phyloP scores from a whole-genome alignment of 2,113 vertebrate genomes.

The Eptatretus burgeri region DNA sequence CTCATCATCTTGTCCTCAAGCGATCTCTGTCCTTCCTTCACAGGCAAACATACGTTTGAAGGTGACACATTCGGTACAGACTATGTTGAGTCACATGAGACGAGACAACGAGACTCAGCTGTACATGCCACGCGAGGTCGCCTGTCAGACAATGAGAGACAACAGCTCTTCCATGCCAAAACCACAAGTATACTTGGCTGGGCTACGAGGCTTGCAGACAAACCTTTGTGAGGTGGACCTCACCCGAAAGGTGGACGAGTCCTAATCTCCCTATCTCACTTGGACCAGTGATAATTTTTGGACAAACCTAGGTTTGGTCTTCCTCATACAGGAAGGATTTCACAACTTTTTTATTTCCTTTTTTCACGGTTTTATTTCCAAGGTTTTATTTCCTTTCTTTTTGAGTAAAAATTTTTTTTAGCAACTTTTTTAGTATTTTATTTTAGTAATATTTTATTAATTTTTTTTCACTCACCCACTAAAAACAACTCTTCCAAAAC shows the following conservation, averaged over 20 bases:
- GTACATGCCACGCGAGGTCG: slow-evolving; percentile 19
- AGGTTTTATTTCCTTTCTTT: too few species aligned
- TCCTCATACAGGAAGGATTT: too few species aligned
- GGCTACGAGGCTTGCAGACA: slow-evolving; percentile 25
- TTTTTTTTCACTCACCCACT: too few species aligned
- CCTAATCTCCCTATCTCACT: neutral
- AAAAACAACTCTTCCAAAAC: too few species aligned
- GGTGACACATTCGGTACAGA: slow-evolving; percentile 38
- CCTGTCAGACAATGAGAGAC: slow-evolving; percentile 29
- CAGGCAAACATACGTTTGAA: slow-evolving; percentile 44
- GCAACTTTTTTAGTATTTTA: too few species aligned
- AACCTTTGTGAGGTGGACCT: neutral
- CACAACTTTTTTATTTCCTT: too few species aligned
- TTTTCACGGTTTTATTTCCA: too few species aligned
- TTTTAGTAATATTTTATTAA: too few species aligned
- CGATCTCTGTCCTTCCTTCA: slow-evolving; percentile 8
- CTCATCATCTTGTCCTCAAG: too few species aligned
- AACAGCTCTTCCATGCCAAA: slow-evolving; percentile 21
- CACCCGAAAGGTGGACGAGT: neutral
- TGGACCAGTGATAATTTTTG: too few species aligned
- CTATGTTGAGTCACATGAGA: slow-evolving; percentile 48
- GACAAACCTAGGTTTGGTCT: too few species aligned
- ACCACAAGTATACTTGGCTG: slow-evolving; percentile 33
- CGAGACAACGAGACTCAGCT: slow-evolving; percentile 39
- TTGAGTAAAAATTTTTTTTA: too few species aligned